Evolutionary conservation across 2,888 invertebrate genomes (phyloP).

Genomic region (Mylabris sibirica): DNA sequence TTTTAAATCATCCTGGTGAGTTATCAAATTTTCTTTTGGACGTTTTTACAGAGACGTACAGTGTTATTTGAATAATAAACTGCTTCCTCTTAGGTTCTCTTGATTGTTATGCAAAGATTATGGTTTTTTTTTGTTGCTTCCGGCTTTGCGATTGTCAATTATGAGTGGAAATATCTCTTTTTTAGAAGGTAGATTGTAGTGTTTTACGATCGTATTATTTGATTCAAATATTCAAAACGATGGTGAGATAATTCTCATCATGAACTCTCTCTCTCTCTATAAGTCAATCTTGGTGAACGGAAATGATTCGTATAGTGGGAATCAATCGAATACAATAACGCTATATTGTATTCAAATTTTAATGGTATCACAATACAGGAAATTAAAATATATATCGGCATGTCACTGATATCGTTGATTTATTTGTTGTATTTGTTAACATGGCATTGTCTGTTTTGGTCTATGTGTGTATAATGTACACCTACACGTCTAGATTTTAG

Average conservation of each 20-base stretch:
- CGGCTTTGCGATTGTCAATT: too few relatives aligned
- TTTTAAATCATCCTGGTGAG: constrained; percentile 18
- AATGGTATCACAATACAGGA: constrained; percentile 60
- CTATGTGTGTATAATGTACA: too few relatives aligned
- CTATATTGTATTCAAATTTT: constrained; percentile 50
- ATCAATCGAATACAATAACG: constrained; percentile 57
- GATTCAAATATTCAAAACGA: not conserved
- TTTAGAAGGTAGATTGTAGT: not conserved
- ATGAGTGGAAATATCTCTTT: too few relatives aligned
- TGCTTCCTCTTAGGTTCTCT: constrained; percentile 42
- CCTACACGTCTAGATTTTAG: not conserved
- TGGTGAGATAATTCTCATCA: not conserved
- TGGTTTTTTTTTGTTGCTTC: constrained; percentile 13
- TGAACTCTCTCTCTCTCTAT: not conserved
- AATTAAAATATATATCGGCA: constrained; percentile 58
- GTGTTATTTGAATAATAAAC: constrained; percentile 54
- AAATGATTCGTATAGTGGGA: constrained; percentile 56
- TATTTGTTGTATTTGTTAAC: constrained; percentile 24
- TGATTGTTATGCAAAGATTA: constrained; percentile 48
- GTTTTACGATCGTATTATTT: not conserved
- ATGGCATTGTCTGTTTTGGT: not conserved
- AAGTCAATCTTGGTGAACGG: constrained; percentile 40
- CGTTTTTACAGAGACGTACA: constrained; percentile 52
- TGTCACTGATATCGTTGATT: constrained; percentile 35
- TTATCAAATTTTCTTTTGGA: constrained; percentile 35